Evolutionary conservation across 2,888 invertebrate genomes (phyloP), one percentile per base, ranked within the genome.

Genomic region (Caenorhabditis wallacei): DNA sequence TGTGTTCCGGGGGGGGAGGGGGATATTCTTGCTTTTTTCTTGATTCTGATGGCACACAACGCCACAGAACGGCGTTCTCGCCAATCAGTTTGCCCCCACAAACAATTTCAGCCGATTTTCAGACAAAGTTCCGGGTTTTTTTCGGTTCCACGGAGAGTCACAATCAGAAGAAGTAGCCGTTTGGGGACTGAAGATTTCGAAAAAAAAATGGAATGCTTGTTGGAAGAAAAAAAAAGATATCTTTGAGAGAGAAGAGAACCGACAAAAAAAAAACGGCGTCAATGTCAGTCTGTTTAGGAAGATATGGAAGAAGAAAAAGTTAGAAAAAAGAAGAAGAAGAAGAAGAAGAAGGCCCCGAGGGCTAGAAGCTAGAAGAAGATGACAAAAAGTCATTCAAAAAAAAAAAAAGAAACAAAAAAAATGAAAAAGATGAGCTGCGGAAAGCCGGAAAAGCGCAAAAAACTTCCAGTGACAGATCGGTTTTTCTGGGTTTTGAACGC

Each of bases 391-490:
- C 16, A 22, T 24, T n/a, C 13, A 43, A 22, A n/a, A n/a, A 22
- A n/a, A 24, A 26, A 46, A 63, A 16, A 40, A 20, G 46, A 63
- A 63, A 18, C 22, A 51, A 51, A 37, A 53, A 66, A 24, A 66
- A 51, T 11, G 26, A 46, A 51, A 51, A 51, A 18, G 48, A 48
- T 59, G 37, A 40, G 59, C 59, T 59, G 40, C 20, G 59, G 22
- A 35, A 40, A 46, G n/a, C 20, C 20, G 59, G 22, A 35, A 40
- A 46, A 26, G 37, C 48, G 22, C 48, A 66, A 66, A 66, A 66
- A 66, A 53, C 66, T 66, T 30, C 66, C 2, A n/a, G 35, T 66
- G 66, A 66, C 53, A 35, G 66, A 66, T 66, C 53, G 66, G 16
- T 66, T 66, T n/a, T 8, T 22, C 11, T n/a, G 64, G 8, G n/a